These are phyloP conservation scores for Conus ventricosus DNA, from an alignment of 1,140 invertebrate species.

Conservation along the genomic window DNA sequence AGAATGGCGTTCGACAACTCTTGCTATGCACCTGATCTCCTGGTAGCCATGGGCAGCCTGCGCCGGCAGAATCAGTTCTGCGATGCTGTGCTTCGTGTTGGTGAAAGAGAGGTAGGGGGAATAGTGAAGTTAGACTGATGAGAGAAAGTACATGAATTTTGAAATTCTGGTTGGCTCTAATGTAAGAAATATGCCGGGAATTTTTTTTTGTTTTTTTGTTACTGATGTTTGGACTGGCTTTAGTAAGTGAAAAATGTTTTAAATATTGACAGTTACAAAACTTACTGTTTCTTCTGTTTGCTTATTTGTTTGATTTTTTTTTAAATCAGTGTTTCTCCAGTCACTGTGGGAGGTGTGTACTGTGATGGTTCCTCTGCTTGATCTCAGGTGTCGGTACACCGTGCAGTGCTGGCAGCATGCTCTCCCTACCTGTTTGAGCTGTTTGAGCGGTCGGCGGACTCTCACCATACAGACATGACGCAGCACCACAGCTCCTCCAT, in stretches of 20 bases:
- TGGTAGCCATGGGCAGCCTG: constrained; percentile 80
- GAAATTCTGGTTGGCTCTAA: background rate
- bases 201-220: too few relatives aligned
- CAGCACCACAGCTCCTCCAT: constrained; percentile 25
- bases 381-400: constrained; percentile 81
- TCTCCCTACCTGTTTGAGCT: constrained; percentile 87
- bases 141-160: background rate
- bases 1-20: constrained; percentile 31
- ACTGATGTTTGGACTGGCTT: too few relatives aligned
- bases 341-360: too few relatives aligned
- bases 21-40: constrained; percentile 29
- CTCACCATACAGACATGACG: constrained; percentile 8
- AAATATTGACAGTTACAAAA: too few relatives aligned
- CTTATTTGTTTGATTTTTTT: too few relatives aligned
- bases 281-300: background rate
- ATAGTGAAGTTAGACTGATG: background rate
- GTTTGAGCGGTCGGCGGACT: constrained; percentile 76
- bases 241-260: background rate
- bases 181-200: background rate
- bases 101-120: constrained; percentile 77
- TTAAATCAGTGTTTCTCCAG: too few relatives aligned
- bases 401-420: constrained; percentile 84
- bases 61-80: constrained; percentile 86
- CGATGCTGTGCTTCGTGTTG: constrained; percentile 86
- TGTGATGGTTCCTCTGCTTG: too few relatives aligned